These are phyloP conservation scores for Cuculus canorus DNA, from an alignment of 2,797 vertebrate genomes.

Conservation along the genomic window DNA sequence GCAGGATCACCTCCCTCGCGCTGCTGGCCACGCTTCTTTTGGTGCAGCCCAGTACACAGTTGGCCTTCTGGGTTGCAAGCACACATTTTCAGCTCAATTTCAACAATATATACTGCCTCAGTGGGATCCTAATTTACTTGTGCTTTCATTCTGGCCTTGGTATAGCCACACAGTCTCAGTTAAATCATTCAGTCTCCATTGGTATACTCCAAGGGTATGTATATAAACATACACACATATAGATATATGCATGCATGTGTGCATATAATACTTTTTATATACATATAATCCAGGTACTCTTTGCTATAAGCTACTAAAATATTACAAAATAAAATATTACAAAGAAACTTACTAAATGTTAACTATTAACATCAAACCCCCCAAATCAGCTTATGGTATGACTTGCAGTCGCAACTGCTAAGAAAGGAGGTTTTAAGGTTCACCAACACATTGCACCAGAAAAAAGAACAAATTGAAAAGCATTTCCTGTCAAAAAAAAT, in stretches of 20 bases:
- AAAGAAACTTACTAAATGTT: not conserved
- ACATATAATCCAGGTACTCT: not conserved
- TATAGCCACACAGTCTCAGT: not conserved
- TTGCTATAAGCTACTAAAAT: not conserved
- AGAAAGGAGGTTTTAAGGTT: not conserved
- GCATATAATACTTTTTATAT: too few species aligned
- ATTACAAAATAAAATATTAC: not conserved
- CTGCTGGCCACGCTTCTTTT: too few species aligned
- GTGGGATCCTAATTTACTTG: not conserved
- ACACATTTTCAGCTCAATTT: too few species aligned
- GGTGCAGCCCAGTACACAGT: too few species aligned
- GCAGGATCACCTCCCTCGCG: too few species aligned
- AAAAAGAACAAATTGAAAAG: not conserved
- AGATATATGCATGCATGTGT: too few species aligned
- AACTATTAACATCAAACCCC: not conserved
- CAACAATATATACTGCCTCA: not conserved
- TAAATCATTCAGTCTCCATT: not conserved
- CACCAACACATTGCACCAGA: not conserved
- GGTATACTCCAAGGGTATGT: rapidly evolving
- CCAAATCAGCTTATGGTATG: not conserved
- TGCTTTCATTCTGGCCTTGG: not conserved
- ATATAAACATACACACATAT: rapidly evolving
- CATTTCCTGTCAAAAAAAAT: not conserved
- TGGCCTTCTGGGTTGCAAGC: too few species aligned
- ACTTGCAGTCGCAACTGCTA: not conserved